These are phyloP conservation scores for Lampropteryx suffumata DNA, from an alignment of 2,888 invertebrate genomes.

Conservation along the genomic window DNA sequence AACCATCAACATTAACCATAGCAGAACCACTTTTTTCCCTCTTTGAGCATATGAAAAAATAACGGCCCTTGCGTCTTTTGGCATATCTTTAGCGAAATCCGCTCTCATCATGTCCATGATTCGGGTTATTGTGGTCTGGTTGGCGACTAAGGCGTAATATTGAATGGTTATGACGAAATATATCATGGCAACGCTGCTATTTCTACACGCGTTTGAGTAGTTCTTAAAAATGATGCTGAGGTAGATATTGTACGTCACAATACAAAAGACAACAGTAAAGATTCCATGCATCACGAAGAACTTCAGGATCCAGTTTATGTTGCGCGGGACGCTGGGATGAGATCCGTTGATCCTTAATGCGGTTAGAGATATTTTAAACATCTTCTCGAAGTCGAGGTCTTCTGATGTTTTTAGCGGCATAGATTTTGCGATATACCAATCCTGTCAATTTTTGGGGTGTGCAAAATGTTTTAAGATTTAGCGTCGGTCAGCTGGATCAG, in stretches of 20 bases:
- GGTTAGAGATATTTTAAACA: slow-evolving; percentile 5
- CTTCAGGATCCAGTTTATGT: slow-evolving; percentile 11
- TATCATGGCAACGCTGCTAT: slow-evolving; percentile 2
- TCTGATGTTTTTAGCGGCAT: neutral
- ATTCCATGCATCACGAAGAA: neutral
- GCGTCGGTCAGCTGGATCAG: too few relatives aligned
- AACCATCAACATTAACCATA: slow-evolving; percentile 8
- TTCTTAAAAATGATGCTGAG: neutral
- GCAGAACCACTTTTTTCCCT: slow-evolving; percentile 2
- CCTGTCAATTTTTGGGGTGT: too few relatives aligned
- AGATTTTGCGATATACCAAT: too few relatives aligned
- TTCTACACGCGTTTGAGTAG: slow-evolving; percentile 8
- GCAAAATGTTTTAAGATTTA: too few relatives aligned
- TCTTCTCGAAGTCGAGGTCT: slow-evolving; percentile 16
- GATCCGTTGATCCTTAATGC: slow-evolving; percentile 11
- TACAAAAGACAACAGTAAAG: neutral
- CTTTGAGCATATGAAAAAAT: slow-evolving; percentile 10
- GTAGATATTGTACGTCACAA: slow-evolving; percentile 1
- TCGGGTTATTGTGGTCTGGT: slow-evolving; percentile 1
- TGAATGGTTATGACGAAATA: slow-evolving; percentile 10
- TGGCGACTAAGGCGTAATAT: slow-evolving; percentile 7
- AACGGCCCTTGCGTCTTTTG: slow-evolving; percentile 12
- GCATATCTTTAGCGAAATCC: slow-evolving; percentile 10
- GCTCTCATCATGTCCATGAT: slow-evolving; percentile 18
- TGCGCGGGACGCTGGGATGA: slow-evolving; percentile 13